These are phyloP conservation scores for Catocala nupta DNA, from an alignment of 2,888 invertebrate species.

Conservation along the genomic window DNA sequence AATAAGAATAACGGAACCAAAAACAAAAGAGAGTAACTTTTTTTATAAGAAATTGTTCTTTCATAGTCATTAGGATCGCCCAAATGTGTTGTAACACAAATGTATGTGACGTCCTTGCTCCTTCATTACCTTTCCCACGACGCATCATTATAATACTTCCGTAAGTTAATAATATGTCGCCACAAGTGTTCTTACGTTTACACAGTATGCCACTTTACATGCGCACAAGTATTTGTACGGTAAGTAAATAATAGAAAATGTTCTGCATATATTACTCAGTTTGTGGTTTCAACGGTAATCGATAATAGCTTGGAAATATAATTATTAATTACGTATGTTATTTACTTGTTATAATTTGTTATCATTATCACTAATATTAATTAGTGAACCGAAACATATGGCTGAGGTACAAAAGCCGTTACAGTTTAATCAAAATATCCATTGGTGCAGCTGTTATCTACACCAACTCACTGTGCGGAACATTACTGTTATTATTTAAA, in stretches of 20 bases:
- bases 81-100: constrained; percentile 52
- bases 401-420: constrained; percentile 46
- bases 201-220: constrained; percentile 43
- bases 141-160: constrained; percentile 68
- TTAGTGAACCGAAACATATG: constrained; percentile 43
- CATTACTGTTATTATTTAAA: constrained; percentile 85
- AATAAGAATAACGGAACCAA: constrained; percentile 33
- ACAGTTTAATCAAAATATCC: constrained; percentile 51
- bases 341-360: not conserved
- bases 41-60: constrained; percentile 53
- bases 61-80: constrained; percentile 51
- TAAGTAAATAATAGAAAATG: constrained; percentile 37
- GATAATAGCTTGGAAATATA: not conserved
- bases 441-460: constrained; percentile 69
- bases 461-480: constrained; percentile 75
- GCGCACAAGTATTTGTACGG: constrained; percentile 36
- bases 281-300: constrained; percentile 10
- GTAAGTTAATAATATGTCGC: constrained; percentile 51
- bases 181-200: constrained; percentile 59
- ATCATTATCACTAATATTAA: constrained; percentile 26
- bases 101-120: constrained; percentile 52
- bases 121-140: constrained; percentile 70
- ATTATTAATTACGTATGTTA: not conserved
- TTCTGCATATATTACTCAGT: not conserved
- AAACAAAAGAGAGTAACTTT: constrained; percentile 50